These are phyloP conservation scores for Arctia plantaginis DNA, from an alignment of 2,888 invertebrate genomes.

Conservation along the genomic window DNA sequence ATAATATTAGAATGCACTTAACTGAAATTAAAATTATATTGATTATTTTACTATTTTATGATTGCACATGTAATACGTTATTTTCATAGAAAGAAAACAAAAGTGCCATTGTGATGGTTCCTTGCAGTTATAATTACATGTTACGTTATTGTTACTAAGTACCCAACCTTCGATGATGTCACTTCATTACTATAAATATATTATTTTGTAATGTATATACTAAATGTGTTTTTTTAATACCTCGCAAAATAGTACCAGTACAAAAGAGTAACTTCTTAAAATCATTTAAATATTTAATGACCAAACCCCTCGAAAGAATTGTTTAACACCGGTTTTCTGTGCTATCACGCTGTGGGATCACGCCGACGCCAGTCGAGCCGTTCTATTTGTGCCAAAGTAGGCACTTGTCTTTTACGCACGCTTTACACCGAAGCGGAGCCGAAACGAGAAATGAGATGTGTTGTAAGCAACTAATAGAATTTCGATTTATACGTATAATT, in stretches of 20 bases:
- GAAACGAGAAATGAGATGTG: too few species aligned
- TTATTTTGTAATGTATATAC: conserved; percentile 72
- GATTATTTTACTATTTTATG: conserved; percentile 16
- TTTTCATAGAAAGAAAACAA: conserved; percentile 44
- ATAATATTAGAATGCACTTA: conserved; percentile 5
- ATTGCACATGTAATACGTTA: conserved; percentile 24
- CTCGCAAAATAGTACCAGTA: not conserved
- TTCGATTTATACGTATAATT: too few species aligned
- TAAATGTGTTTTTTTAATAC: not conserved
- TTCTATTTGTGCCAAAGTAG: too few species aligned
- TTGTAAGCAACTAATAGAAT: too few species aligned
- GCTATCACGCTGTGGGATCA: too few species aligned
- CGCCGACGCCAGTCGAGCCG: too few species aligned
- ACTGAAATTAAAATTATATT: conserved; percentile 11
- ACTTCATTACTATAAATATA: conserved; percentile 77
- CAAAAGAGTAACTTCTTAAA: not conserved
- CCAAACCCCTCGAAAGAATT: not conserved
- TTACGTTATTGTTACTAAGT: conserved; percentile 62
- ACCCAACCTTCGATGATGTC: conserved; percentile 67
- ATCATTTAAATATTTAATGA: not conserved
- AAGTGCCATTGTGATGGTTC: conserved; percentile 79
- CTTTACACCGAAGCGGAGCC: too few species aligned
- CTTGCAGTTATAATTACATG: conserved; percentile 60
- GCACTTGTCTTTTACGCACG: too few species aligned
- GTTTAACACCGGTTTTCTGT: not conserved